Conservation (phyloP, 2,888 invertebrate species). For the Chaetogeoica ovagalla region DNA sequence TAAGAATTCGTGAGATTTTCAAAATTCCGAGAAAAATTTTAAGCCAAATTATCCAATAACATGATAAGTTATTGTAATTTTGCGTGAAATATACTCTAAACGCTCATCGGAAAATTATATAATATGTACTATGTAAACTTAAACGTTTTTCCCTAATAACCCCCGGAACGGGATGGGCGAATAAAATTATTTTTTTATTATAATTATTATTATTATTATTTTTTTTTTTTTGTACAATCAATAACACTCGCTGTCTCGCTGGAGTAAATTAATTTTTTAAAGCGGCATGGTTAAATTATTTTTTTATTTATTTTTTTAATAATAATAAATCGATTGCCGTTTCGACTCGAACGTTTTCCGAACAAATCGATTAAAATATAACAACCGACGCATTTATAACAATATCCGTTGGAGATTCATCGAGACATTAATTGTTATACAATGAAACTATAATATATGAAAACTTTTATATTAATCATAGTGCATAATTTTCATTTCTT, state of each 20-base stretch:
- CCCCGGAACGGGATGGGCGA: too few species aligned
- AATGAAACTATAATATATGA: too few species aligned
- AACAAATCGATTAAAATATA: too few species aligned
- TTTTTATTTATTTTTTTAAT: not conserved
- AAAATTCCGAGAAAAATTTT: too few species aligned
- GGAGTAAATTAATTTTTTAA: conserved; percentile 18
- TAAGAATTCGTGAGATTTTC: too few species aligned
- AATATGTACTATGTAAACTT: not conserved
- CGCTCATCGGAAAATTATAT: not conserved
- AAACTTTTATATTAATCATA: too few species aligned
- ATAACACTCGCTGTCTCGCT: not conserved
- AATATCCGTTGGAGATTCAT: too few species aligned
- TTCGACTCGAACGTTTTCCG: not conserved
- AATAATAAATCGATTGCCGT: not conserved
- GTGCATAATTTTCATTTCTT: too few species aligned
- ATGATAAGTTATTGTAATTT: too few species aligned
- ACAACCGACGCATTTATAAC: too few species aligned
- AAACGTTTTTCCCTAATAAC: not conserved
- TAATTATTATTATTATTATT: not conserved
- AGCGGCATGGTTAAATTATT: not conserved
- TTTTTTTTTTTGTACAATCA: not conserved
- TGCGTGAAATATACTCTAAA: not conserved
- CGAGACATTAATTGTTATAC: too few species aligned
- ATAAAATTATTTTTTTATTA: not conserved
- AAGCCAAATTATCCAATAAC: too few species aligned